Percentiles rank a stretch among this genome's conserved stretches.
Conservation (phyloP, 2,797 vertebrate genomes). For the Trachops cirrhosus region DNA sequence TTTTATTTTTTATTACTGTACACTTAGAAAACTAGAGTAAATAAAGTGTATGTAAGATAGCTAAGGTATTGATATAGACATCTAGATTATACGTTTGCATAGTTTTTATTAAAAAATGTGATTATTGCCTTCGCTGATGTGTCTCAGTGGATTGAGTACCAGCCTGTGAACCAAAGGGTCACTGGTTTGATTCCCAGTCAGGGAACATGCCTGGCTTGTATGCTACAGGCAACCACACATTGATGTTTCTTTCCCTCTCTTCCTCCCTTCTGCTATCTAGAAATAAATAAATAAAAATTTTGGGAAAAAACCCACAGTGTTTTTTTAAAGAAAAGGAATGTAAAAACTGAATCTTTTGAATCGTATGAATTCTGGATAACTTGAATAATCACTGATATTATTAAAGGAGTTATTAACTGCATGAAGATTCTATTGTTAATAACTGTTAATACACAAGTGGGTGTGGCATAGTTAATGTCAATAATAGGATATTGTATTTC, state of each 20-base stretch:
- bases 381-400: background rate
- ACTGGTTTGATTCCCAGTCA: no score
- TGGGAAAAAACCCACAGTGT: no score
- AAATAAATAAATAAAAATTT: no score
- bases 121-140: background rate
- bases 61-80: background rate
- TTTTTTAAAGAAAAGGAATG: background rate
- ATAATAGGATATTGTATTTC: background rate
- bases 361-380: background rate
- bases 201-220: no score
- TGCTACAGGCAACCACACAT: no score
- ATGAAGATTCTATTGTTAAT: background rate
- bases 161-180: no score
- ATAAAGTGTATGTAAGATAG: background rate
- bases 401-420: background rate
- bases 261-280: no score
- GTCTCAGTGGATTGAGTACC: no score
- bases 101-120: slow-evolving; percentile 21
- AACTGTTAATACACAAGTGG: background rate
- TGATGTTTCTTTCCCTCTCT: no score
- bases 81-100: background rate
- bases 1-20: background rate
- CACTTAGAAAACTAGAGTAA: background rate
- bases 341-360: background rate
- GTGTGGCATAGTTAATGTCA: background rate